These are phyloP conservation scores for Pachyrhynchus sulphureomaculatus DNA, from an alignment of 1,140 invertebrate genomes.

Conservation along the genomic window DNA sequence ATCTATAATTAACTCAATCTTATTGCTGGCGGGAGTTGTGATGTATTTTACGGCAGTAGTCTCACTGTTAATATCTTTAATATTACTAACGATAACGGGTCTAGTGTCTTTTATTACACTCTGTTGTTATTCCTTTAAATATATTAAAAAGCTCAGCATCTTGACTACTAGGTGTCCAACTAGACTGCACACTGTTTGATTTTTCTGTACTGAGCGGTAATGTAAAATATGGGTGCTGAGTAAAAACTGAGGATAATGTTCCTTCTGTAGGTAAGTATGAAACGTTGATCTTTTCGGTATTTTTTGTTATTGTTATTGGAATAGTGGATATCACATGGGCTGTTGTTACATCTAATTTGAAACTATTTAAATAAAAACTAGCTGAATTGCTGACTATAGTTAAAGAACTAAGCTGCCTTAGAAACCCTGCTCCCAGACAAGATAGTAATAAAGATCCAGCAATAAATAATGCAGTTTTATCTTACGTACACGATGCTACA, in stretches of 20 bases:
- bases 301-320: neutral
- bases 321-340: neutral
- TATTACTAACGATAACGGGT: neutral
- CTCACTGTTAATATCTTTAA: neutral
- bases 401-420: neutral
- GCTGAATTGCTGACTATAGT: neutral
- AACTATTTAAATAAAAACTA: too few relatives aligned
- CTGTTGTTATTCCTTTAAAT: neutral
- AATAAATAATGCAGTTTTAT: too few relatives aligned
- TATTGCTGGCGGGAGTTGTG: neutral
- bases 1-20: neutral
- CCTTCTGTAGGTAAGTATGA: too few relatives aligned
- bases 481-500: too few relatives aligned
- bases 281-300: neutral
- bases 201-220: neutral
- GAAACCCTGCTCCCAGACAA: too few relatives aligned
- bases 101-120: neutral
- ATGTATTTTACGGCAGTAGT: neutral
- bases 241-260: too few relatives aligned
- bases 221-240: neutral
- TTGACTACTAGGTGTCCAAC: neutral
- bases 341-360: neutral
- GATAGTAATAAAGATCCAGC: too few relatives aligned
- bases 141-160: slow-evolving; percentile 2
- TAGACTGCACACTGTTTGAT: neutral